These are phyloP conservation scores for fruit fly (Drosophila melanogaster) DNA, from an alignment of 1,140 invertebrate species.

Conservation along the genomic window Release_6_plus_ISO1_MT NT_033779.5:4313501-4314000, in stretches of 20 bases:
- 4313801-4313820: conserved; percentile 56
- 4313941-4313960: neutral
- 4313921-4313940: neutral
- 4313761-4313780: conserved; percentile 32
- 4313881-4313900: neutral
- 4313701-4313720: neutral
- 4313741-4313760: conserved; percentile 40
- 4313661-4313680: neutral
- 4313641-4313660: neutral
- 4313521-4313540: conserved; percentile 34
- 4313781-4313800: conserved; percentile 49
- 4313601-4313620: too few relatives aligned
- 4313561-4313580: conserved; percentile 18
- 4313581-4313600: conserved; percentile 2
- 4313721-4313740: conserved; percentile 1
- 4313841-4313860: conserved; percentile 9
- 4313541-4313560: conserved; percentile 37
- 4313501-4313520: conserved; percentile 57
- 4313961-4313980: neutral
- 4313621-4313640: too few relatives aligned
- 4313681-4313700: conserved; percentile 4
- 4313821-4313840: conserved; percentile 46
- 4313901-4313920: too few relatives aligned
- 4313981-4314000: conserved; percentile 2
- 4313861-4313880: neutral